Evolutionary conservation across 2,797 vertebrate genomes (phyloP), one percentile per base, ranked within the genome.

Genomic region (Phoebastria nigripes): DNA sequence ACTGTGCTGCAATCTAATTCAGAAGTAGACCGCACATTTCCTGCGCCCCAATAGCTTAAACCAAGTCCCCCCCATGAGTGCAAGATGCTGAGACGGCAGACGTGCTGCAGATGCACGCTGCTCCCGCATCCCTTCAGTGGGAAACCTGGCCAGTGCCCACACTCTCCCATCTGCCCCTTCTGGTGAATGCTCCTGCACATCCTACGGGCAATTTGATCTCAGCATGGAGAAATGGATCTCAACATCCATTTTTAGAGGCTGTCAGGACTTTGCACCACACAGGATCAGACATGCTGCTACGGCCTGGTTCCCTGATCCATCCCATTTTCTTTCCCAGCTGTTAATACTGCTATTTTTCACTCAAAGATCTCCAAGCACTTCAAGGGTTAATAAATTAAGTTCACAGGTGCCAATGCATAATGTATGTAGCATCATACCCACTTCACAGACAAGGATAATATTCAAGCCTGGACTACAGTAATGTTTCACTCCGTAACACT

Each of bases 401-500:
- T 46, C 8, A 2, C 9, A 8, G 20, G 31, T 24, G 5, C n/a
- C 49, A 29, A 12, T 0, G 5, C 46, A 15, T 1, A 1, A n/a
- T 3, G 8, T 2, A 9, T 0, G 5, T 10, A 15, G 37, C 29
- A 22, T 24, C 39, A 9, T 47, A 33, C 9, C 22, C 17, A 4
- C 28, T 33, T 20, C 25, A 22, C 20, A 26, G 28, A 25, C 18
- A 4, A 24, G 31, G 33, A 2, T 2, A 20, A 19, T 3, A 4
- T 9, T 1, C 26, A 76, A 88, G 3, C 56, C 52, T 19, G 39
- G 26, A 2, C 3, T 7, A 8, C 17, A 16, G 47, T 6, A 26
- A 16, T 0, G 0, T 21, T 66, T 35, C 20, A 1, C 15, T 15
- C 42, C 28, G 0, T 3, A 18, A 20, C 49, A 15, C 25, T 3